Base-by-base conservation (phyloP, 2,888 invertebrate species). In the Apodemia hepburni region DNA sequence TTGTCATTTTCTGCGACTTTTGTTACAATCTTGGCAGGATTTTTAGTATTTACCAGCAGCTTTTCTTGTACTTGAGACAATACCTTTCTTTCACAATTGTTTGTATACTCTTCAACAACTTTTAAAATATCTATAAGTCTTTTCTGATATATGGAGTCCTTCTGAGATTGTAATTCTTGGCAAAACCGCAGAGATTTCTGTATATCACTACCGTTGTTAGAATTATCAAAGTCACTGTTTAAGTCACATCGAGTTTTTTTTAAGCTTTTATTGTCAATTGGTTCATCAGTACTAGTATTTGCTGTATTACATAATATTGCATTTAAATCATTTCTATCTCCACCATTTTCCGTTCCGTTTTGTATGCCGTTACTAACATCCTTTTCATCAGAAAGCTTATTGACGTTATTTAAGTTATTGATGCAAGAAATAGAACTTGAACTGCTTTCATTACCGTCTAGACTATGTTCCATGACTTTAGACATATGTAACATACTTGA, bases 61-160 rank as follows among this genome's bases (percentile, higher is more conserved):
- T 77, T 82, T 64, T 82, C 82, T 71, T 82, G 82, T n/a, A 83
- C 79, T 70, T 82, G 76, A 8, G 77, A 79, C 29, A 82, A 67
- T 17, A 80, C 78, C 72, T 80, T 84, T 57, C 67, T 60, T 60
- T 71, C 71, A 18, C 60, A 59, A 18, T 64, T 64, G 38, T 64
- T 68, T 17, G 33, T 29, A 45, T 42, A 54, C 7, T 29, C 33
- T 29, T 12, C 33, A 45, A 17, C 29, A 45, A n/a, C 15, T 18
- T 49, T 49, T 7, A 18, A 18, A 42, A 22, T 6, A 45, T 45
- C 61, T 18, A 18, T 4, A n/a, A n/a, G 15, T 47, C 33, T 62
- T 45, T 49, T 62, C 29, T 15, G 18, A 45, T 29, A 8, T 58
- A 45, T 42, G 11, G 22, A 4, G 18, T 57, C 29, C n/a, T n/a